Percentiles rank a stretch among this genome's conserved stretches.
Evolutionary conservation across 2,113 vertebrate species (phyloP).

Genomic region (Strix uralensis): DNA sequence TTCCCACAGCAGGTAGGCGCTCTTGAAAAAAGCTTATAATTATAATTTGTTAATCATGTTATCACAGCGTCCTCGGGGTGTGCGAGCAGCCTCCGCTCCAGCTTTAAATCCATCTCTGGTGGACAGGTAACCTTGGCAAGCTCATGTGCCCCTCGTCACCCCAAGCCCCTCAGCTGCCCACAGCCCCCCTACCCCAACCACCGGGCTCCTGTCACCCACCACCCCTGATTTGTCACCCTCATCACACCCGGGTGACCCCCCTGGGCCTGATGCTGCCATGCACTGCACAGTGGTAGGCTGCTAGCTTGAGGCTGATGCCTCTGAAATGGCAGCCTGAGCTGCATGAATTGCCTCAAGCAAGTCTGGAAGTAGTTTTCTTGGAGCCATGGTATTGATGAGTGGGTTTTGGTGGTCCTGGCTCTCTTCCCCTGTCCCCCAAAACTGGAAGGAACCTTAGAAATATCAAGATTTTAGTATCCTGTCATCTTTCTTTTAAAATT

Average conservation of each 20-base stretch:
- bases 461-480: not conserved
- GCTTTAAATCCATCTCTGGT: not conserved
- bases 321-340: not conserved
- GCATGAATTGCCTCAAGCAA: not conserved
- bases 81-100: fast-evolving
- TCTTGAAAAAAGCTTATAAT: not conserved
- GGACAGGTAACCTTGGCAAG: too few species aligned
- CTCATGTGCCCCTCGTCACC: not conserved
- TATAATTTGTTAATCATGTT: not conserved
- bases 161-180: too few species aligned
- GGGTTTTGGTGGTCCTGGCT: not conserved
- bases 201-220: too few species aligned
- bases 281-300: not conserved
- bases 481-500: not conserved
- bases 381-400: not conserved
- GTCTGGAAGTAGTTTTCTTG: not conserved
- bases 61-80: not conserved
- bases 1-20: too few species aligned
- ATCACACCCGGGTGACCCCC: too few species aligned
- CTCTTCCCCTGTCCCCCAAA: not conserved
- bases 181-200: too few species aligned
- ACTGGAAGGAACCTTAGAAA: not conserved
- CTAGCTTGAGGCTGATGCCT: not conserved
- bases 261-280: too few species aligned
- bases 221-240: too few species aligned